phyloP scores from a whole-genome alignment of 2,888 invertebrate species.

The Drosophila sordidula region DNA sequence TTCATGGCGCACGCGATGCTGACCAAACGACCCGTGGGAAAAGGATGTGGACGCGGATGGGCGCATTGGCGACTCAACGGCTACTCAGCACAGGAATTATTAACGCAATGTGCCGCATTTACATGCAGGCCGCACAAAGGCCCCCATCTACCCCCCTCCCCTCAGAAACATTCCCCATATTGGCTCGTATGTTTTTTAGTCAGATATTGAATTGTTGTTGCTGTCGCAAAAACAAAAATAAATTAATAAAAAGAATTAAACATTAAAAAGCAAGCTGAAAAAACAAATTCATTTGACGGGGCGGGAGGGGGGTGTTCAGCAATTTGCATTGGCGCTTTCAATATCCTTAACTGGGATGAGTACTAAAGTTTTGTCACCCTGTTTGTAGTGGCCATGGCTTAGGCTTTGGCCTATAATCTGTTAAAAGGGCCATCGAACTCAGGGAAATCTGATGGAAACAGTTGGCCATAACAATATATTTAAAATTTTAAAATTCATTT shows the following conservation, averaged over 20 bases:
- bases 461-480: too few relatives aligned
- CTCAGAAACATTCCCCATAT: background rate
- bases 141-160: background rate
- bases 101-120: conserved; percentile 66
- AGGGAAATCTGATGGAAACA: background rate
- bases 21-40: conserved; percentile 18
- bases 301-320: background rate
- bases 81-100: conserved; percentile 70
- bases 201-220: conserved; percentile 57
- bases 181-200: conserved; percentile 57
- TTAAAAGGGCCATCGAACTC: background rate
- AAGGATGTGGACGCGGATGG: background rate
- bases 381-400: background rate
- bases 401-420: conserved; percentile 5
- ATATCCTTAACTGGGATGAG: conserved; percentile 1
- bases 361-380: background rate
- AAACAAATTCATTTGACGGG: conserved; percentile 25
- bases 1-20: conserved; percentile 55
- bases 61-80: conserved; percentile 60
- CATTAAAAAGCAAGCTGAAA: conserved; percentile 15
- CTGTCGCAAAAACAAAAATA: conserved; percentile 14
- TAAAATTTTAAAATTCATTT: background rate
- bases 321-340: conserved; percentile 22
- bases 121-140: conserved; percentile 39
- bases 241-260: conserved; percentile 2